Evolutionary conservation across 2,888 invertebrate genomes (phyloP), one percentile per base, ranked within the genome.

Genomic region (Opisthograptis luteolata): DNA sequence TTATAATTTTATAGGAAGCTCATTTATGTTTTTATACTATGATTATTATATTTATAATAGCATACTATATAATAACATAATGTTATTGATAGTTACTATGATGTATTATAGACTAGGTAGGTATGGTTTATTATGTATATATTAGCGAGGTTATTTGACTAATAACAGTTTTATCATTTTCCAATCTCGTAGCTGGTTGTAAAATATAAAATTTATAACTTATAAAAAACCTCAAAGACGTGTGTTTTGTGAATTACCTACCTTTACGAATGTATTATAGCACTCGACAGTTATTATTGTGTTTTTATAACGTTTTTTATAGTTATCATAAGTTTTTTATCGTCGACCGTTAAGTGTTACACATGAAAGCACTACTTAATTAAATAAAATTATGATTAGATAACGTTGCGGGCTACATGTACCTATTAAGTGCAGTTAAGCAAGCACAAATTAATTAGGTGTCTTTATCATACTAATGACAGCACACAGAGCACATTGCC

Each of bases 381-480:
- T 51, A 55, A 55, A 55, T 44, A 44, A 46, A 58, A 45, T 44
- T 8, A n/a, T 30, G 58, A 60, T 56, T 51, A 56, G 58, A 58
- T 56, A 54, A 37, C 34, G 10, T 9, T 5, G 10, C 17, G n/a
- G n/a, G n/a, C n/a, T n/a, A n/a, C n/a, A n/a, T n/a, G n/a, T n/a
- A n/a, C n/a, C n/a, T n/a, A n/a, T n/a, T n/a, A n/a, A n/a, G n/a
- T n/a, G n/a, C n/a, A n/a, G n/a, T n/a, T n/a, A n/a, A 32, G 20
- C 28, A 12, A 28, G 28, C 32, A 1, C n/a, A n/a, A n/a, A n/a
- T n/a, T n/a, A n/a, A n/a, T n/a, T n/a, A n/a, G n/a, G 24, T n/a
- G 9, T 9, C n/a, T 24, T 8, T n/a, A 27, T 27, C 12, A 27
- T 7, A 27, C 12, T 9, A 9, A 17, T 37, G n/a, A 20, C 13